Percentiles rank a stretch among this genome's conserved stretches.
Conservation (phyloP, 1,140 invertebrate species). For the Drosophila truncata region DNA sequence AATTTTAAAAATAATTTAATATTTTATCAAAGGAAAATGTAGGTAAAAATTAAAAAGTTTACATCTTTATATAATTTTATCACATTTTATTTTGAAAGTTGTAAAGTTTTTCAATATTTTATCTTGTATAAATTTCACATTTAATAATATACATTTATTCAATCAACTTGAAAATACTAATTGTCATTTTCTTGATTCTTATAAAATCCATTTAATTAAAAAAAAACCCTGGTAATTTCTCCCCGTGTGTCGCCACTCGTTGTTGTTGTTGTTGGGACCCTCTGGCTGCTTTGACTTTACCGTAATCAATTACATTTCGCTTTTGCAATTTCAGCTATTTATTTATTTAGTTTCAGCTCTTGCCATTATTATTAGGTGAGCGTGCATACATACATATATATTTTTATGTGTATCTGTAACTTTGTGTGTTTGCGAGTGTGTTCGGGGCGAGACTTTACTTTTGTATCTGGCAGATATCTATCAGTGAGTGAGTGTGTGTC, state of each 20-base stretch:
- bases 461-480: constrained; percentile 75
- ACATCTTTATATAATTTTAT: no score
- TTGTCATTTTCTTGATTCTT: not conserved
- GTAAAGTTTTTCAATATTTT: no score
- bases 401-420: constrained; percentile 8
- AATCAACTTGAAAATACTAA: not conserved
- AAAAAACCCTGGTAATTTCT: constrained; percentile 1
- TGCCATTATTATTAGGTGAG: constrained; percentile 76
- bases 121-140: no score
- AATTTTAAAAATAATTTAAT: no score
- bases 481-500: constrained; percentile 26
- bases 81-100: no score
- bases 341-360: constrained; percentile 82
- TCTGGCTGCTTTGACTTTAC: constrained; percentile 58
- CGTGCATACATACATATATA: constrained; percentile 15
- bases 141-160: not conserved
- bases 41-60: no score
- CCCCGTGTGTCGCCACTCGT: constrained; percentile 14
- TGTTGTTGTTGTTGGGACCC: constrained; percentile 25
- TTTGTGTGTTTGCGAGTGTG: constrained; percentile 21
- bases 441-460: constrained; percentile 40
- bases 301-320: constrained; percentile 82
- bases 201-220: not conserved
- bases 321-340: constrained; percentile 83
- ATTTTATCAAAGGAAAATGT: not conserved